Evolutionary conservation across 2,888 invertebrate genomes (phyloP).

Genomic region (Campoplex nolae): DNA sequence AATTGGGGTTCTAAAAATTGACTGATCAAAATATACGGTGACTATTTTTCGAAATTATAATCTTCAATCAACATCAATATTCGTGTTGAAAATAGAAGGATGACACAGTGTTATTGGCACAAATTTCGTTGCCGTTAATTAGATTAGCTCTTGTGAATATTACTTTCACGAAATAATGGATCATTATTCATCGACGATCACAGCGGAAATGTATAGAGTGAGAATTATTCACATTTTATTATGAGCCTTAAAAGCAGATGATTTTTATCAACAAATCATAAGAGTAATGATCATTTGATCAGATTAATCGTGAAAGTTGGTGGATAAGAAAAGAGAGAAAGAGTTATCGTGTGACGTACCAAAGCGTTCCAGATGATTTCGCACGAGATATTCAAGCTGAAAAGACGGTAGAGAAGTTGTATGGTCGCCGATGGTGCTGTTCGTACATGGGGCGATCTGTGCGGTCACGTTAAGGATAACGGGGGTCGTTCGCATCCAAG

Average conservation of each 20-base stretch:
- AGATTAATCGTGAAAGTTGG: conserved; percentile 19
- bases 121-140: background rate
- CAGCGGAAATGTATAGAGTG: background rate
- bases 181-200: background rate
- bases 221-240: background rate
- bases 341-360: conserved; percentile 18
- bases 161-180: background rate
- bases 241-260: background rate
- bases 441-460: conserved; percentile 22
- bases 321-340: conserved; percentile 30
- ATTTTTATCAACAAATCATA: background rate
- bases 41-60: background rate
- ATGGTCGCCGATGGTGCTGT: conserved; percentile 52
- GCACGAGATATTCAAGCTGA: conserved; percentile 31
- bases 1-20: background rate
- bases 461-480: conserved; percentile 66
- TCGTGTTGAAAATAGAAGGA: background rate
- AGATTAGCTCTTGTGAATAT: background rate
- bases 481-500: conserved; percentile 55
- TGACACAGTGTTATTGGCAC: background rate
- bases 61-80: background rate
- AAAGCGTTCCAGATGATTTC: conserved; percentile 39
- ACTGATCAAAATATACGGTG: background rate
- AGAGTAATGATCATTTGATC: background rate
- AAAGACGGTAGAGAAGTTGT: conserved; percentile 58